phyloP scores from a whole-genome alignment of 1,140 invertebrate genomes.

The Drosophila baimaii region DNA sequence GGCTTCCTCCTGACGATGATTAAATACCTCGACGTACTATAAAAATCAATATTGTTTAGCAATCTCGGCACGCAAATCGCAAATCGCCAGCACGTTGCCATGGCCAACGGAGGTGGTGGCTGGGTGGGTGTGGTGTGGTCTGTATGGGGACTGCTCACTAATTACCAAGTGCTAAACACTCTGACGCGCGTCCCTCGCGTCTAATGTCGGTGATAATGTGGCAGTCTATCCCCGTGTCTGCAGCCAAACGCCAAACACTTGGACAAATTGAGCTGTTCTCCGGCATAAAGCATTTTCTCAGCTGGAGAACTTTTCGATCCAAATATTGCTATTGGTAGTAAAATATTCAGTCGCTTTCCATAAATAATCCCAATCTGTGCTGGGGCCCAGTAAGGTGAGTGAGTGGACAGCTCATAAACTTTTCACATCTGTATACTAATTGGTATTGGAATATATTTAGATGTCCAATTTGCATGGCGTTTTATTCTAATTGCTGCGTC shows the following conservation, averaged over 20 bases:
- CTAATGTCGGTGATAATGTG: slow-evolving; percentile 41
- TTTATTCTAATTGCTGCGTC: slow-evolving; percentile 20
- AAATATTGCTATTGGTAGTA: not conserved
- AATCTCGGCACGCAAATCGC: slow-evolving; percentile 73
- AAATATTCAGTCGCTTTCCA: not conserved
- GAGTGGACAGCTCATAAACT: slow-evolving; percentile 8
- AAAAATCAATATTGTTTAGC: slow-evolving; percentile 72
- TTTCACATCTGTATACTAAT: slow-evolving; percentile 18
- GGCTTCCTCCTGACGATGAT: slow-evolving; percentile 51
- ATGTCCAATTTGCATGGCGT: slow-evolving; percentile 24
- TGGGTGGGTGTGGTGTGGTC: not conserved
- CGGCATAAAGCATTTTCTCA: not conserved
- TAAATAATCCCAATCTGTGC: not conserved
- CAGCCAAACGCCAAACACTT: slow-evolving; percentile 5
- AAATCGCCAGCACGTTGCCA: slow-evolving; percentile 64
- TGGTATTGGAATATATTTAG: slow-evolving; percentile 20
- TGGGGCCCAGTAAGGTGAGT: not conserved
- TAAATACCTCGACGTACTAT: slow-evolving; percentile 57
- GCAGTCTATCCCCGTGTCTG: slow-evolving; percentile 34
- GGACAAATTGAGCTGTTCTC: not conserved
- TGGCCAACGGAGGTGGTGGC: slow-evolving; percentile 15
- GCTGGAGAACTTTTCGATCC: not conserved
- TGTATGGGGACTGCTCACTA: slow-evolving; percentile 42
- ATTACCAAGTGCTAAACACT: slow-evolving; percentile 70
- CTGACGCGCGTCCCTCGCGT: slow-evolving; percentile 47